Evolutionary conservation across 1,140 invertebrate genomes (phyloP).

Genomic region (Aphaenogaster floridana): DNA sequence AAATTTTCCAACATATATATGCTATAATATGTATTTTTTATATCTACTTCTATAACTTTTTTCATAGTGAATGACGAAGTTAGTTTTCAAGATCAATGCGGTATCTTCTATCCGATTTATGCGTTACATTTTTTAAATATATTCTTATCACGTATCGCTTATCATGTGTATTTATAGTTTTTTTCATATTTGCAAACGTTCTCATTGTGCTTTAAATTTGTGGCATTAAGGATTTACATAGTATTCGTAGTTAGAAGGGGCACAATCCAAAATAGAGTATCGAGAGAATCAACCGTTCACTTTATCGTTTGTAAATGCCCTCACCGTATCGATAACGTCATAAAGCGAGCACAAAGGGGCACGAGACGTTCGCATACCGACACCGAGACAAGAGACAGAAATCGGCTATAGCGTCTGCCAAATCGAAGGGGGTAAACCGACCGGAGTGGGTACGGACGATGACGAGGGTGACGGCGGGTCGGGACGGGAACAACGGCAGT

Average conservation of each 20-base stretch:
- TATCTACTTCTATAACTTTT: not conserved
- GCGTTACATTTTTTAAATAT: too few species aligned
- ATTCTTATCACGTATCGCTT: not conserved
- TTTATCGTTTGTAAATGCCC: not conserved
- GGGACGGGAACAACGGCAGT: conserved; percentile 73
- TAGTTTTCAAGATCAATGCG: not conserved
- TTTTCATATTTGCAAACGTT: not conserved
- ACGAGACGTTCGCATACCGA: conserved; percentile 22
- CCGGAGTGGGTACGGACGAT: conserved; percentile 57
- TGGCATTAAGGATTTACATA: not conserved
- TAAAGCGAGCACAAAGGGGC: conserved; percentile 44
- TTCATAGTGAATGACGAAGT: not conserved
- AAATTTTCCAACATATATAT: conserved; percentile 13
- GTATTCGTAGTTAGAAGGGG: not conserved
- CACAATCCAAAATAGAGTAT: not conserved
- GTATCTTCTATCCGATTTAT: not conserved
- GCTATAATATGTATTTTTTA: not conserved
- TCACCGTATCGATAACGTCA: conserved; percentile 22
- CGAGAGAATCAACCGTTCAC: not conserved
- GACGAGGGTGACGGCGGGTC: conserved; percentile 56
- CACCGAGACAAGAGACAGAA: conserved; percentile 33
- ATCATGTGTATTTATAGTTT: not conserved
- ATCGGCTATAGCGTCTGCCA: conserved; percentile 34
- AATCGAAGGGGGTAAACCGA: conserved; percentile 67
- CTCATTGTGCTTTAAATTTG: not conserved